Evolutionary conservation across 2,888 invertebrate species (phyloP), one percentile per base, ranked within the genome.

Genomic region (Oxystoma pomonae): DNA sequence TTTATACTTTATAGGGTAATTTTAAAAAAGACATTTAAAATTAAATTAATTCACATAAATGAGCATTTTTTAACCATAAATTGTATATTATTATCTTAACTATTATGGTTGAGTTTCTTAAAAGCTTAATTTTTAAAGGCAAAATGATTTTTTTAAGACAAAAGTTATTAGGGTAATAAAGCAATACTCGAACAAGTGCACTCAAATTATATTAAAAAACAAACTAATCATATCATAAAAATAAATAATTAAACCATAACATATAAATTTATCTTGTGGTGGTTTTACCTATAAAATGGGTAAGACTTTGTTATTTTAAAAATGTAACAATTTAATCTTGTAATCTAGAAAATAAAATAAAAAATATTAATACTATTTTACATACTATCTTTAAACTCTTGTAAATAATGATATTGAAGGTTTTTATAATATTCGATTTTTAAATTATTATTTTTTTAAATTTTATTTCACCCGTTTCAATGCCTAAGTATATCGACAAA

Each of bases 1-100:
- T 73, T 72, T 69, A 62, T 66, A 64, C 63, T 61, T 62, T 65
- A 65, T 17, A 16, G 17, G 49, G 49, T n/a, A n/a, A n/a, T n/a
- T n/a, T n/a, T n/a, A n/a, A n/a, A n/a, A n/a, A n/a, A n/a, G n/a
- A n/a, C n/a, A n/a, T n/a, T n/a, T n/a, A n/a, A n/a, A n/a, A n/a
- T n/a, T n/a, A n/a, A n/a, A n/a, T n/a, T n/a, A n/a, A n/a, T n/a
- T n/a, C n/a, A n/a, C n/a, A n/a, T n/a, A n/a, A n/a, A n/a, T n/a
- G n/a, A n/a, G n/a, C n/a, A n/a, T n/a, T n/a, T n/a, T n/a, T n/a
- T n/a, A n/a, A n/a, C n/a, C n/a, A n/a, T n/a, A n/a, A n/a, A n/a
- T n/a, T n/a, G n/a, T n/a, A n/a, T n/a, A n/a, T n/a, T n/a, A n/a
- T n/a, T n/a, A n/a, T n/a, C n/a, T n/a, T n/a, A n/a, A n/a, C n/a